Evolutionary conservation across 2,113 vertebrate species (phyloP), one percentile per base, ranked within the genome.

Genomic region (Vulpes vulpes): DNA sequence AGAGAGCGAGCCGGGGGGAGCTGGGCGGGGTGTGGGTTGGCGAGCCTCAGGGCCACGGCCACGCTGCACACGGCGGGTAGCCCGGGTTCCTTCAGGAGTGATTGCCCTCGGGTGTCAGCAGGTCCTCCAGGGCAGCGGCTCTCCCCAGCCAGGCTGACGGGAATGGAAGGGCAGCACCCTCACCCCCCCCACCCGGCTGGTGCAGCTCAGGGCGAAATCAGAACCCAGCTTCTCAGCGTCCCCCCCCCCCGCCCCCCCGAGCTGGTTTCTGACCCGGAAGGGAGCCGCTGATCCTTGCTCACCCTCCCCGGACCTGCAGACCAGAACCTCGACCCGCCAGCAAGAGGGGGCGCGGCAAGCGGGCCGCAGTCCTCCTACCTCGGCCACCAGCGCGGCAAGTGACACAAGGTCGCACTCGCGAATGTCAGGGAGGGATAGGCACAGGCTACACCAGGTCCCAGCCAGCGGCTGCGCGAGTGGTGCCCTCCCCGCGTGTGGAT

Each of bases 341-440:
- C 10, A 25, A 59, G 49, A 74, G 3, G 0, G 15, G 80, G n/a
- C 57, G 5, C 43, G 43, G 5, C 43, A 43, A 43, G 43, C 43
- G 43, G 43, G 43, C 35, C 49, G 32, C 7, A 69, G 38, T 10
- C 1, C 69, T 27, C 35, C 76, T 17, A 6, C 3, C 30, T 14
- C 1, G 8, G 30, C 10, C 1, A 1, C 60, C 35, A 19, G 7
- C 3, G 27, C 0, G 9, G 62, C 5, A 2, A 35, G 22, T 0
- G 22, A 76, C 32, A 55, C 62, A 11, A 3, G 2, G 35, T 17
- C 4, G 6, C 3, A 30, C 78, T 30, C 19, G 11, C 83, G 7
- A 1, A 4, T 3, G 11, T 49, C 80, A 25, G 59, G 65, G 57
- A 8, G 62, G 2, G 20, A n/a, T 25, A 4, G 1, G 17, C 15